Base-by-base conservation (phyloP, 2,888 invertebrate genomes). In the Opisthograptis luteolata region DNA sequence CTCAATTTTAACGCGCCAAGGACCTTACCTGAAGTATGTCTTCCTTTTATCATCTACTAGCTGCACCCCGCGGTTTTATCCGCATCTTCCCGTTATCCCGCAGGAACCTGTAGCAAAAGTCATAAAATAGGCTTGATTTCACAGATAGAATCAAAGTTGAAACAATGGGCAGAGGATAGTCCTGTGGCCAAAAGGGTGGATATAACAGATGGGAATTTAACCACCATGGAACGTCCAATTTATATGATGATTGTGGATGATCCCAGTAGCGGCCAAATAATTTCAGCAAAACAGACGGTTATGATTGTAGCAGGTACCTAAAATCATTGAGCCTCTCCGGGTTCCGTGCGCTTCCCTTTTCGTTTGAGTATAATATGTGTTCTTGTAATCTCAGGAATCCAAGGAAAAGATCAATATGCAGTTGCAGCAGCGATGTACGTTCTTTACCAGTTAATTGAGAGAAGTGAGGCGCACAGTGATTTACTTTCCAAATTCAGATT, bases 171-270 rank as follows among this genome's bases (percentile, higher is more conserved):
- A 24, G 84, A 84, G 25, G 68, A 67, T 1, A 90, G 90, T 58
- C 89, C 88, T 1, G 49, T 89, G 5, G 86, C 77, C 6, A 86
- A 84, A 67, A 79, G 76, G 77, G 55, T 80, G 9, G 89, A 90
- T 48, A 83, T 90, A 37, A 89, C 87, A 0, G 58, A 72, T 24
- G 84, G 86, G 12, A 89, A 88, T 58, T 77, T 71, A 7, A 90
- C 90, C 3, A 66, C 74, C 1, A 87, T 90, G 88, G 87, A 89
- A 60, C 87, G 89, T 64, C 86, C 88, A 12, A 87, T 90, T 53
- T 76, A 87, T 48, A 80, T 90, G 85, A 81, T 89, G 77, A 78
- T 81, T 36, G 76, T 90, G 2, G 89, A 90, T 49, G 89, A 90
- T 46, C 88, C 84, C 0, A 88, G 85, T 25, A 86, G 81, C 47